A percentile compares a stretch with the other conserved stretches of the same genome.
phyloP scores from a whole-genome alignment of 2,113 vertebrate genomes.

The Embiotoca jacksoni region DNA sequence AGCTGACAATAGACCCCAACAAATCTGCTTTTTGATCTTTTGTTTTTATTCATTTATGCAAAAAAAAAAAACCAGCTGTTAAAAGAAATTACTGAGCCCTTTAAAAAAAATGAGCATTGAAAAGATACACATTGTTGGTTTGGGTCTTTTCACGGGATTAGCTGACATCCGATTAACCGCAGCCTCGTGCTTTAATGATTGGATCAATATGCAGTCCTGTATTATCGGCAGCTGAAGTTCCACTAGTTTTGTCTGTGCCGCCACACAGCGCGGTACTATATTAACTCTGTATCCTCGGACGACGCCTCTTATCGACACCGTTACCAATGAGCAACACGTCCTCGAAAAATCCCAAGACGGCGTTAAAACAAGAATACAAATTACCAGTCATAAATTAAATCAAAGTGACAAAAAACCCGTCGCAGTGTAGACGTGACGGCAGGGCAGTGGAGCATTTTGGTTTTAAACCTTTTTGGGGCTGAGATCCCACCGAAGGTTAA shows the following conservation, averaged over 20 bases:
- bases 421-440: constrained; percentile 6
- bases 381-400: constrained; percentile 20
- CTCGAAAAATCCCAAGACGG: constrained; percentile 13
- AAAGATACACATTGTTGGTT: neutral
- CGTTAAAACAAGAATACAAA: constrained; percentile 21
- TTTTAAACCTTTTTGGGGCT: too few relatives aligned
- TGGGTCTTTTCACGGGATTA: constrained; percentile 6
- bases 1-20: neutral
- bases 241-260: neutral
- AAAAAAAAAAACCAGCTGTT: too few relatives aligned
- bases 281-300: constrained; percentile 5
- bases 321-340: constrained; percentile 19
- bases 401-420: neutral
- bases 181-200: neutral
- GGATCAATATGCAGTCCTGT: neutral
- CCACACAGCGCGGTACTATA: neutral
- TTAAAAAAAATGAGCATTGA: too few relatives aligned
- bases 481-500: too few relatives aligned
- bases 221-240: neutral
- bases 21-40: neutral
- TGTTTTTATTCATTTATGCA: neutral
- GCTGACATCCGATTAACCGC: neutral
- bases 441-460: constrained; percentile 41
- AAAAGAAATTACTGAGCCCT: too few relatives aligned
- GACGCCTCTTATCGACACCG: neutral